Conservation (phyloP, 2,113 vertebrate genomes). For the Ivindomyrus marchei region DNA sequence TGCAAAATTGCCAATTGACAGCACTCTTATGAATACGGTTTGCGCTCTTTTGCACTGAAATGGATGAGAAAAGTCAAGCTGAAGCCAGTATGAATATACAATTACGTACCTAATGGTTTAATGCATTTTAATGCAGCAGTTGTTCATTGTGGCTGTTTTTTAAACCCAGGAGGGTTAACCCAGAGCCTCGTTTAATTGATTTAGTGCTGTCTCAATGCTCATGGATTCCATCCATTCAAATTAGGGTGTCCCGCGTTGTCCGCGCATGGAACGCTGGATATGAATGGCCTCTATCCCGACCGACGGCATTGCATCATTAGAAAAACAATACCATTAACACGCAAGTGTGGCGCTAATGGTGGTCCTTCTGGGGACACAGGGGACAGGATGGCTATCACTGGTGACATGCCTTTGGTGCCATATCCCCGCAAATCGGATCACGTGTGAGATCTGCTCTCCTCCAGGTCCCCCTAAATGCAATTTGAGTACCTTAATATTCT, state of each 20-base stretch:
- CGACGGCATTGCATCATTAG: slow-evolving; percentile 48
- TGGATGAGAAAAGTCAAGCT: not conserved
- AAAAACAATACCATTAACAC: slow-evolving; percentile 54
- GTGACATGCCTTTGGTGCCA: slow-evolving; percentile 30
- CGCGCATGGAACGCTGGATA: slow-evolving; percentile 46
- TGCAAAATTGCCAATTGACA: not conserved
- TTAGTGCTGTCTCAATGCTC: slow-evolving; percentile 48
- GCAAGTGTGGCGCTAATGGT: slow-evolving; percentile 37
- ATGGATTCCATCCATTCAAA: slow-evolving; percentile 55
- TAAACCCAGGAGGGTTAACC: slow-evolving; percentile 30
- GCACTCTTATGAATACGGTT: not conserved
- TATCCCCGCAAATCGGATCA: slow-evolving; percentile 45
- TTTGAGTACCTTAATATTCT: slow-evolving; percentile 37
- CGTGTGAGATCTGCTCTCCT: slow-evolving; percentile 15
- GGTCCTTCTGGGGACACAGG: slow-evolving; percentile 45
- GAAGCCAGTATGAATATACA: not conserved
- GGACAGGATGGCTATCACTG: slow-evolving; percentile 38
- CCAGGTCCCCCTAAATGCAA: slow-evolving; percentile 46
- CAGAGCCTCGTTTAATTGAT: slow-evolving; percentile 40
- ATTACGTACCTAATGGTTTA: slow-evolving; percentile 4
- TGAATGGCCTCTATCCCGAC: slow-evolving; percentile 47
- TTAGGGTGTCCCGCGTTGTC: slow-evolving; percentile 41
- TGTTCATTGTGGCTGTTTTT: slow-evolving; percentile 29
- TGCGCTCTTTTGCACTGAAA: not conserved
- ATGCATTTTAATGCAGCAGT: slow-evolving; percentile 16